Evolutionary conservation across 1,140 invertebrate genomes (phyloP), one percentile per base, ranked within the genome.

Genomic region (Grapholita molesta): DNA sequence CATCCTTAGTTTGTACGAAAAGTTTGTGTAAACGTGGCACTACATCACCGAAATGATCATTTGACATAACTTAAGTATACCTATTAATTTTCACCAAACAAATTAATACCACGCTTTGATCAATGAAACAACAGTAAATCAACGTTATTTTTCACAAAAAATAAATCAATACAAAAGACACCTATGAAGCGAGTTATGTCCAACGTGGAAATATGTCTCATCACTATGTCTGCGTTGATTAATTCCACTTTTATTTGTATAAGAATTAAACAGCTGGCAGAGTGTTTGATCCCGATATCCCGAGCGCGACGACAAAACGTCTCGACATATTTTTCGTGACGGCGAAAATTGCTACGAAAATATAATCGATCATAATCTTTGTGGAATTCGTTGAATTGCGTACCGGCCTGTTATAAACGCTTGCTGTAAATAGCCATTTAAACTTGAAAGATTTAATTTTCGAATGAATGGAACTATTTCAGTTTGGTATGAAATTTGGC

Each of bases 161-260:
- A 25, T 25, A 61, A 25, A 61, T 61, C 24, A 61, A 61, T 61
- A 61, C 55, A 28, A 28, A 32, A 61, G 3, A 8, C 55, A 61
- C n/a, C 53, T 61, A 61, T 23, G 28, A 57, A 64, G 61, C 28
- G 18, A 21, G 33, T 18, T n/a, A 61, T 32, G 55, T 61, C 55
- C 24, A 15, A 28, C 55, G 55, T 30, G 55, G 64, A 35, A 32
- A 65, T 33, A 33, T 65, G 64, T 77, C 74, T 66, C 80, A 82
- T 79, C 78, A 80, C 81, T 81, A 86, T 61, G 64, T 76, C 69
- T 70, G 71, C 57, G 73, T 86, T 91, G 89, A 89, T 91, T 88
- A 85, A 89, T 91, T 79, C 76, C 71, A 82, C 75, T 91, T 89
- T 91, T 87, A 91, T 91, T 89, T 88, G 84, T 89, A 79, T 82